These are phyloP conservation scores for Anagrus nilaparvatae DNA, from an alignment of 1,140 invertebrate species.

Conservation along the genomic window DNA sequence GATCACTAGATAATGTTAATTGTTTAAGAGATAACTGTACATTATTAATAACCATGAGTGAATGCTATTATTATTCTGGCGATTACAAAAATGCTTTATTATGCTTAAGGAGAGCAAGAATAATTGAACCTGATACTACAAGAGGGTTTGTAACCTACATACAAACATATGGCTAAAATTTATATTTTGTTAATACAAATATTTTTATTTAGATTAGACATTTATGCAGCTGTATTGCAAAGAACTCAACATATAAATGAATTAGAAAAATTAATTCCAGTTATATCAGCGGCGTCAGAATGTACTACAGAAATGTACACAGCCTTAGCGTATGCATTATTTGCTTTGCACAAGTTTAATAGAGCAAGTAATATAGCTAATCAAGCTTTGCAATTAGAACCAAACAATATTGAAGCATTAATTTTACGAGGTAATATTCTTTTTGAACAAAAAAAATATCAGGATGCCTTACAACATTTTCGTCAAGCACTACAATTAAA, in stretches of 20 bases:
- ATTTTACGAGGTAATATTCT: constrained; percentile 61
- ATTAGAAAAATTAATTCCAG: constrained; percentile 39
- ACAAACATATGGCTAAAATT: not conserved
- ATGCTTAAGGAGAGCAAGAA: constrained; percentile 41
- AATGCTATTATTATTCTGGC: constrained; percentile 55
- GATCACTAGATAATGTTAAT: constrained; percentile 50
- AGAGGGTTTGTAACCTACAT: constrained; percentile 30
- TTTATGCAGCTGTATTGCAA: constrained; percentile 42
- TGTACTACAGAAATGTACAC: constrained; percentile 51
- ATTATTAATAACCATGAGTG: constrained; percentile 53
- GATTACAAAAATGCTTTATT: constrained; percentile 42
- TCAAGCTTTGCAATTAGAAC: constrained; percentile 43
- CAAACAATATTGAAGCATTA: constrained; percentile 55
- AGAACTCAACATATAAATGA: constrained; percentile 39
- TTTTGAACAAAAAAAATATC: constrained; percentile 59
- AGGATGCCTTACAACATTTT: constrained; percentile 61
- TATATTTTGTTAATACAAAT: constrained; percentile 7
- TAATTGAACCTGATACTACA: constrained; percentile 48
- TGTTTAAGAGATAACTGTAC: constrained; percentile 54
- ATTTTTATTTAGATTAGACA: constrained; percentile 30
- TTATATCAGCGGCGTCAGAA: constrained; percentile 36
- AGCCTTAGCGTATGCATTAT: constrained; percentile 52
- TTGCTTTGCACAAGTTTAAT: constrained; percentile 43
- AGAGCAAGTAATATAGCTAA: constrained; percentile 52
- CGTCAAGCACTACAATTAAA: constrained; percentile 57